Conservation (phyloP, 2,888 invertebrate genomes). For the Notocelia uddmanniana region DNA sequence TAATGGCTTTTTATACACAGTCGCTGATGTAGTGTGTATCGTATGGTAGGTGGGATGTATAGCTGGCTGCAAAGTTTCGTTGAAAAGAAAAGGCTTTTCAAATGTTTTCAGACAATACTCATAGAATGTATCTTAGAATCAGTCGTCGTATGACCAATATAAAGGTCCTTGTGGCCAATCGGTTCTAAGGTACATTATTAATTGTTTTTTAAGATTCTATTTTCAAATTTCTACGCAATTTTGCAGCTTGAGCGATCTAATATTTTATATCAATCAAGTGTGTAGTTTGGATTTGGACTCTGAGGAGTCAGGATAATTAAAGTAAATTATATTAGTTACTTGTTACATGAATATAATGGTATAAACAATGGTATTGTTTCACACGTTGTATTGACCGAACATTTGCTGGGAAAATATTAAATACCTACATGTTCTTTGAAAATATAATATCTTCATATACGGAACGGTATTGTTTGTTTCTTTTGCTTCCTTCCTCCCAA, state of each 20-base stretch:
- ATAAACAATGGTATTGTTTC: slow-evolving; percentile 80
- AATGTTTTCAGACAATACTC: slow-evolving; percentile 34
- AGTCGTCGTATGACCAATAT: neutral
- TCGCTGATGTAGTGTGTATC: slow-evolving; percentile 76
- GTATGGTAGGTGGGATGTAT: slow-evolving; percentile 74
- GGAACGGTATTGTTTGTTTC: slow-evolving; percentile 55
- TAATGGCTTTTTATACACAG: slow-evolving; percentile 77
- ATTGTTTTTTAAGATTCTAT: slow-evolving; percentile 45
- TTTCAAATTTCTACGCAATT: slow-evolving; percentile 58
- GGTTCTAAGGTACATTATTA: slow-evolving; percentile 11
- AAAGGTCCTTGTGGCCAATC: neutral
- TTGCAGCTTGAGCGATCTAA: slow-evolving; percentile 66
- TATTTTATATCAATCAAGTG: slow-evolving; percentile 78
- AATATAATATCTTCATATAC: slow-evolving; percentile 86
- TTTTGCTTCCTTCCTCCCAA: slow-evolving; percentile 50
- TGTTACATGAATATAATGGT: slow-evolving; percentile 78
- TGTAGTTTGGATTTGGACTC: slow-evolving; percentile 68
- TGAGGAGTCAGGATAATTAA: slow-evolving; percentile 76
- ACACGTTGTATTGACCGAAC: slow-evolving; percentile 81
- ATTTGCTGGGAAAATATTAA: slow-evolving; percentile 78
- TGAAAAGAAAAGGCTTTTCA: slow-evolving; percentile 49
- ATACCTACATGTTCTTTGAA: slow-evolving; percentile 85
- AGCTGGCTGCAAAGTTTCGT: slow-evolving; percentile 68
- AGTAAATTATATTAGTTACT: slow-evolving; percentile 80
- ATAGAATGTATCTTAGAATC: neutral